Evolutionary conservation across 2,113 vertebrate genomes (phyloP).

Genomic region (Edolisoma coerulescens): DNA sequence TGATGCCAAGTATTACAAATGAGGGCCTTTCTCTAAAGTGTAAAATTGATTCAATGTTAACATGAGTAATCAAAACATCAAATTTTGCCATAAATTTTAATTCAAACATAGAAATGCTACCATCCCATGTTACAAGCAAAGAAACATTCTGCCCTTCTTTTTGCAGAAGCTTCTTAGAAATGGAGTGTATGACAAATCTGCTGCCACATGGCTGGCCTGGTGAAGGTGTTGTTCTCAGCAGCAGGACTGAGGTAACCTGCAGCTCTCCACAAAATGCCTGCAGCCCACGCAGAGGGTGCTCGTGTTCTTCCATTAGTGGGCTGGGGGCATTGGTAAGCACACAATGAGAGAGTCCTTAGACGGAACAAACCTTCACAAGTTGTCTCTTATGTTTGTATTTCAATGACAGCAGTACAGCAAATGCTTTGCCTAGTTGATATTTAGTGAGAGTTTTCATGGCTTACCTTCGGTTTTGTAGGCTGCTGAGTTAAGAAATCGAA

Average conservation of each 20-base stretch:
- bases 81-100: background rate
- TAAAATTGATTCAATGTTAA: background rate
- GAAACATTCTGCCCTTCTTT: background rate
- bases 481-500: background rate
- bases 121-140: background rate
- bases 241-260: background rate
- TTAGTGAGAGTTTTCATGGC: background rate
- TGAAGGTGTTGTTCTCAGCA: rapidly evolving
- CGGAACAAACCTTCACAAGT: background rate
- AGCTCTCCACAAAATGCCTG: background rate
- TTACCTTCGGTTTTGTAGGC: slow-evolving; percentile 21
- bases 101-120: background rate
- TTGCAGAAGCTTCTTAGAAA: background rate
- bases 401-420: background rate
- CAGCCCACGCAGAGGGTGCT: background rate
- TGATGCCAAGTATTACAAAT: background rate
- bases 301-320: background rate
- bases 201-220: background rate
- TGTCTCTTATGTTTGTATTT: background rate
- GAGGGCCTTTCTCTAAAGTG: background rate
- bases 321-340: background rate
- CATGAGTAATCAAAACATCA: background rate
- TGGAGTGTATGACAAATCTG: background rate
- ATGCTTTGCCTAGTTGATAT: background rate
- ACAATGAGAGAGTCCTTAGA: background rate